Evolutionary conservation across 2,888 invertebrate species (phyloP).

Genomic region (Scrobipalpa atriplicella): DNA sequence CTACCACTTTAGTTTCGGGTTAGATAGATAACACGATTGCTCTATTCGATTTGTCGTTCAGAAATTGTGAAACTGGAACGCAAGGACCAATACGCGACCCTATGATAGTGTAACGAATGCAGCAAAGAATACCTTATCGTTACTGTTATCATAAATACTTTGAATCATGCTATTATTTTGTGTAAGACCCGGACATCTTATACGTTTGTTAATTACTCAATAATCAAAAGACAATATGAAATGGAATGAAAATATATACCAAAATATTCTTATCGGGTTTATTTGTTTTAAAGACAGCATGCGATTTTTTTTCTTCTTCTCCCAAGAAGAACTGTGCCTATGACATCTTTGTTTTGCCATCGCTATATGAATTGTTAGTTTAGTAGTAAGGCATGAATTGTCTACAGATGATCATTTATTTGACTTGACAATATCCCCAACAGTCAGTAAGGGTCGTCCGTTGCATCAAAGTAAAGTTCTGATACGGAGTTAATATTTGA

Average conservation of each 20-base stretch:
- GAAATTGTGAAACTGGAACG: not conserved
- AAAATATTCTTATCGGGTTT: not conserved
- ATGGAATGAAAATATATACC: not conserved
- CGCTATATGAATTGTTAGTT: conserved; percentile 1
- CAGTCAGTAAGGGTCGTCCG: not conserved
- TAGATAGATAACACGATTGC: conserved; percentile 22
- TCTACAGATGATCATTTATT: not conserved
- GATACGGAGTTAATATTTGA: not conserved
- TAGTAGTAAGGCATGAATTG: not conserved
- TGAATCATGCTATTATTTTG: not conserved
- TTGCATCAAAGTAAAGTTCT: not conserved
- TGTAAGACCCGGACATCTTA: not conserved
- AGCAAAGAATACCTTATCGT: conserved; percentile 1
- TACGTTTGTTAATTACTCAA: not conserved
- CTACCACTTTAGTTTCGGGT: conserved; percentile 18
- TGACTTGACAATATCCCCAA: not conserved
- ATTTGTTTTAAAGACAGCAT: not conserved
- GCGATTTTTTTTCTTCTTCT: not conserved
- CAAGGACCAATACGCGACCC: conserved; percentile 15
- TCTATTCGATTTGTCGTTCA: not conserved
- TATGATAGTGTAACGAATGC: not conserved
- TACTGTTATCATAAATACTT: not conserved
- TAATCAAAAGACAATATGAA: not conserved
- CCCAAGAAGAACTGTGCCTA: not conserved
- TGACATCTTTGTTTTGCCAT: not conserved